Conservation (phyloP, 2,113 vertebrate species). For the Caretta caretta region DNA sequence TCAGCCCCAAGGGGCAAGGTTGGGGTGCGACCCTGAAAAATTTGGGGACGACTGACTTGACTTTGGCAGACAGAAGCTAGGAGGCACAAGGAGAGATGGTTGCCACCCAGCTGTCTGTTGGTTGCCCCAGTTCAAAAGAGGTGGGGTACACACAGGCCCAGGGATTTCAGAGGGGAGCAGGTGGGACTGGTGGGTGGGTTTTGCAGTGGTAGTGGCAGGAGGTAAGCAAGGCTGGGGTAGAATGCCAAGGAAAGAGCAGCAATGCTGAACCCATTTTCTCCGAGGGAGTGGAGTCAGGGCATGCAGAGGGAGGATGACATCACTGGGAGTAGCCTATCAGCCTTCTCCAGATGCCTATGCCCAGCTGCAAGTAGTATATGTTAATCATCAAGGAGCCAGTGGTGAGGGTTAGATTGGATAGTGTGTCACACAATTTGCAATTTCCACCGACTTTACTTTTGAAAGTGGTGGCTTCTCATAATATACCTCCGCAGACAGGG, state of each 20-base stretch:
- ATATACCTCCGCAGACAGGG: too few relatives aligned
- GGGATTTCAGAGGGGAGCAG: not conserved
- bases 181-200: not conserved
- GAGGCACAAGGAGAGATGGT: not conserved
- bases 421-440: not conserved
- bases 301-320: not conserved
- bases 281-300: not conserved
- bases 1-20: too few relatives aligned
- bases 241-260: not conserved
- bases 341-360: not conserved
- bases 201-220: not conserved
- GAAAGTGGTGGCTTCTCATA: not conserved
- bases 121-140: not conserved
- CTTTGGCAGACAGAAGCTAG: not conserved
- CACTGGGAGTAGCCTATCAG: not conserved
- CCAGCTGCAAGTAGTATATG: not conserved
- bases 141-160: not conserved
- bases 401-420: not conserved
- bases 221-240: not conserved
- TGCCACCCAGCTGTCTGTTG: not conserved
- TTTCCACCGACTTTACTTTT: not conserved
- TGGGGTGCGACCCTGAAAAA: too few relatives aligned
- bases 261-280: not conserved
- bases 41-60: not conserved
- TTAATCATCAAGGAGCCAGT: not conserved